Evolutionary conservation across 2,888 invertebrate species (phyloP).

Genomic region (Eledona agricola): DNA sequence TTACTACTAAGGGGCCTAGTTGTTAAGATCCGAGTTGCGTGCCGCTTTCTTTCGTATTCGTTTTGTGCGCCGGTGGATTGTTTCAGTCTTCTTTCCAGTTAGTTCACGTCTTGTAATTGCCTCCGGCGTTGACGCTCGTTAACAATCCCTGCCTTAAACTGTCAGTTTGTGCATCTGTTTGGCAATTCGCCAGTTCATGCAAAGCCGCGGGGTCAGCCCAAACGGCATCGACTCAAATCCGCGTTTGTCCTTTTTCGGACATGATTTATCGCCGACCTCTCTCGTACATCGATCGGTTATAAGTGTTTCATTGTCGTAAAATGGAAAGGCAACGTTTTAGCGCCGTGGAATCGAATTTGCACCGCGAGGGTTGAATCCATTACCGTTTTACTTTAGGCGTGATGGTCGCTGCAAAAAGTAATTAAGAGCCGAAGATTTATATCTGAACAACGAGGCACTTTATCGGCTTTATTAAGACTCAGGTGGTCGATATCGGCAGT

Average conservation of each 20-base stretch:
- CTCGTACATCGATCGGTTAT: neutral
- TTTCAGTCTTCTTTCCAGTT: conserved; percentile 8
- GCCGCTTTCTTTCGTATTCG: too few relatives aligned
- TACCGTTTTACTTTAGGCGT: conserved; percentile 15
- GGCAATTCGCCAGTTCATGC: conserved; percentile 22
- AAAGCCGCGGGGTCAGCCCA: conserved; percentile 22
- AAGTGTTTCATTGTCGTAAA: conserved; percentile 11
- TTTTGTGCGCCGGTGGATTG: neutral
- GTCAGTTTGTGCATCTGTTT: conserved; percentile 24
- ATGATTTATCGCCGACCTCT: conserved; percentile 5
- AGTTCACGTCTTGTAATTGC: conserved; percentile 21
- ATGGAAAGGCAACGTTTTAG: conserved; percentile 14
- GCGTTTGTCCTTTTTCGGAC: conserved; percentile 1
- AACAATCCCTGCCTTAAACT: conserved; percentile 19
- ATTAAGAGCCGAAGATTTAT: conserved; percentile 27
- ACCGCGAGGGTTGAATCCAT: conserved; percentile 29
- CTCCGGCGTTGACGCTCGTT: conserved; percentile 26
- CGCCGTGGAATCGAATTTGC: conserved; percentile 27
- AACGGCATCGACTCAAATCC: conserved; percentile 15
- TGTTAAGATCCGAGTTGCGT: too few relatives aligned
- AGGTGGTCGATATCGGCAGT: conserved; percentile 25
- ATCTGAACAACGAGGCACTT: conserved; percentile 20
- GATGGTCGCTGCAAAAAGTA: conserved; percentile 18
- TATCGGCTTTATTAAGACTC: conserved; percentile 24
- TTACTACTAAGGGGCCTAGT: too few relatives aligned